Evolutionary conservation across 2,888 invertebrate species (phyloP), one percentile per base, ranked within the genome.

Genomic region (Gryllus longicercus): DNA sequence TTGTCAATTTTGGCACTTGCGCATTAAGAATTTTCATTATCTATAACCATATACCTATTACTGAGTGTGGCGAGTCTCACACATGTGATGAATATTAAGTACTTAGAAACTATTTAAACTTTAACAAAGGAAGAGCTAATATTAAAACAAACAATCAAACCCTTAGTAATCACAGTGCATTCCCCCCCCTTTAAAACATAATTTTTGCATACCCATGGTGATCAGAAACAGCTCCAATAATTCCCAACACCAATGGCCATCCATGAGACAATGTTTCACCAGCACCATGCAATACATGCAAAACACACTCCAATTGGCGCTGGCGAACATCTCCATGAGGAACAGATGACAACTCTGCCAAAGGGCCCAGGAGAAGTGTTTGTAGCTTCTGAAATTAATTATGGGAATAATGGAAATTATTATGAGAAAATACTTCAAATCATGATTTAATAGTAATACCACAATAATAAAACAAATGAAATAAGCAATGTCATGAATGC

Each of bases 301-400:
- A 90, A 10, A 97, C 95, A 86, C 97, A 98, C 87, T 98, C 98
- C 83, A 99, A 89, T 88, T 99, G 99, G 74, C 96, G 90, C 86
- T 96, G 96, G 79, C 98, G 90, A 63, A 99, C 98, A 89, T 99
- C 98, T 50, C 95, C 94, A 87, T 97, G 97, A 11, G 94, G 92
- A 78, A 97, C 95, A 0, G 92, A 92, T 12, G 97, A 97, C 82
- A 99, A 89, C 86, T 97, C 96, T n/a, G 95, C 94, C 74, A 99
- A 88, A 0, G 99, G 98, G 83, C 94, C 94, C 81, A 99, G 88
- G 16, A 98, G 89, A 81, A 97, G 89, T 0, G 95, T 93, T 88
- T 96, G 95, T n/a, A 96, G 89, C 83, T 94, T 92, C 91, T 91
- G 84, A 75, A 84, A n/a, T 74, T 51, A 49, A 75, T 79, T 50